phyloP scores from a whole-genome alignment of 2,797 vertebrate genomes.

The Echiichthys vipera region DNA sequence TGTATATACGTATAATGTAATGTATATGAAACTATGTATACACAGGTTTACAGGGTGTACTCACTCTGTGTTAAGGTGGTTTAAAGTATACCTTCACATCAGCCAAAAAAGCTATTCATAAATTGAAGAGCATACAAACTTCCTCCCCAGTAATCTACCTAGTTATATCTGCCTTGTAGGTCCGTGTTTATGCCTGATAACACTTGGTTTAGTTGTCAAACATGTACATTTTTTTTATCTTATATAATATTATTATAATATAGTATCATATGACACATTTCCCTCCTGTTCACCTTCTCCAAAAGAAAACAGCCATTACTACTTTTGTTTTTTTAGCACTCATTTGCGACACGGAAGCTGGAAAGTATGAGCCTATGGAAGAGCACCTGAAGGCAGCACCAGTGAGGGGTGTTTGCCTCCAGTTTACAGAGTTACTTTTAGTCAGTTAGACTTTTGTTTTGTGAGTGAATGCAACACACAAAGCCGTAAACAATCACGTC shows the following conservation, averaged over 20 bases:
- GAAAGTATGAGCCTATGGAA: neutral
- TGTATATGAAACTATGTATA: too few relatives aligned
- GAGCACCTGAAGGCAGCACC: slow-evolving; percentile 20
- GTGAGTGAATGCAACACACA: neutral
- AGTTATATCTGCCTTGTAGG: too few relatives aligned
- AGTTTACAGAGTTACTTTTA: neutral
- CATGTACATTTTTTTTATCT: neutral
- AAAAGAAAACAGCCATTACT: neutral
- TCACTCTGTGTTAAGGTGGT: too few relatives aligned
- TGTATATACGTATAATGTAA: too few relatives aligned
- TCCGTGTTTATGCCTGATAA: too few relatives aligned
- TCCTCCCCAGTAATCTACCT: too few relatives aligned
- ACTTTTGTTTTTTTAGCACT: neutral
- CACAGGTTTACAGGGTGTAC: too few relatives aligned
- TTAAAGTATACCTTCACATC: too few relatives aligned
- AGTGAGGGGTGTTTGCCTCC: neutral
- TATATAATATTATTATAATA: neutral
- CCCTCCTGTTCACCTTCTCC: neutral
- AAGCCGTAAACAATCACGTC: neutral
- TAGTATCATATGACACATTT: too few relatives aligned
- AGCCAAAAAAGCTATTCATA: too few relatives aligned
- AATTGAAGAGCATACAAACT: too few relatives aligned
- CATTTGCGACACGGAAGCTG: rapidly evolving
- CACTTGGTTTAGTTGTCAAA: neutral
- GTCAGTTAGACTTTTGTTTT: neutral